These are phyloP conservation scores for Zygaena filipendulae DNA, from an alignment of 2,888 invertebrate genomes.

Conservation along the genomic window DNA sequence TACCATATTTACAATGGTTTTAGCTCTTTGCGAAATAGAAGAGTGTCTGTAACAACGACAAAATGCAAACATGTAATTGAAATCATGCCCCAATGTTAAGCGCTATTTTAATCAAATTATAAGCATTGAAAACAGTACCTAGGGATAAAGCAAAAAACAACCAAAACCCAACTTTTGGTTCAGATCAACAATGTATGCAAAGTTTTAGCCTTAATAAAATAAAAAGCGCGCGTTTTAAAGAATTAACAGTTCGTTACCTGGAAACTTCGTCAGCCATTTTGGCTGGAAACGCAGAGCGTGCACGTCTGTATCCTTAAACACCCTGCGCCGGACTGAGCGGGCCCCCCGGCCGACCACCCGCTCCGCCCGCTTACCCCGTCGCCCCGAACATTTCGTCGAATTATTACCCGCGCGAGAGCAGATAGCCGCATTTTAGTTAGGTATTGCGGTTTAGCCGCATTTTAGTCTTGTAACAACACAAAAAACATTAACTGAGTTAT, in stretches of 20 bases:
- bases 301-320: conserved; percentile 1
- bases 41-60: no score
- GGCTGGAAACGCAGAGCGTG: conserved; percentile 1
- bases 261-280: conserved; percentile 1
- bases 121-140: no score
- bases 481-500: not conserved
- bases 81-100: no score
- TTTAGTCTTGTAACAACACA: conserved; percentile 1
- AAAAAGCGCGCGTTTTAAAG: conserved; percentile 1
- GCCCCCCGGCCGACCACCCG: not conserved
- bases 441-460: conserved; percentile 1
- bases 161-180: no score
- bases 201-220: no score
- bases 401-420: conserved; percentile 1
- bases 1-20: no score
- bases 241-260: conserved; percentile 1
- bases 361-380: conserved; percentile 1
- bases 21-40: no score
- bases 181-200: no score
- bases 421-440: conserved; percentile 1
- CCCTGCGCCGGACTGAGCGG: not conserved
- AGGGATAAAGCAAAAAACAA: no score
- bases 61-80: no score
- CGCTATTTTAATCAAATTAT: no score
- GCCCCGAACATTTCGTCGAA: conserved; percentile 1